Base-by-base conservation (phyloP, 2,797 vertebrate genomes). In the Stomatorhinus walkeri region DNA sequence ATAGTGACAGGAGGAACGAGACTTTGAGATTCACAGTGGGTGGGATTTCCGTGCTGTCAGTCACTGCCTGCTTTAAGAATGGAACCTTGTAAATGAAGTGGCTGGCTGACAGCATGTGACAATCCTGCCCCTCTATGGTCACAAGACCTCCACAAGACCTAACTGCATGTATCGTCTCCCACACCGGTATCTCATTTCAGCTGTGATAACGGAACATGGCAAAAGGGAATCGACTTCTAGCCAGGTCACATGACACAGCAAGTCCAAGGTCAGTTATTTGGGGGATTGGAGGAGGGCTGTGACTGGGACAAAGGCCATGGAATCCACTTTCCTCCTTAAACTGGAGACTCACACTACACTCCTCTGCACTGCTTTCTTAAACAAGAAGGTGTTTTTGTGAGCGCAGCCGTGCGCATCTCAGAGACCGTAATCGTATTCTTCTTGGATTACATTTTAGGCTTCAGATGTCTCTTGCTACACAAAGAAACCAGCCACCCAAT, bases 111-210 rank as follows among this genome's bases (percentile, higher is more conserved):
- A 49, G n/a, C 46, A 51, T 12, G 14, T 19, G 52, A 28, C 22
- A 48, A 9, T 84, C 8, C 81, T 84, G 46, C 40, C 46, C 43
- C n/a, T 49, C 81, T 22, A n/a, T 51, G 46, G 88, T 89, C 81
- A 89, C 88, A 89, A 32, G 81, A 64, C 8, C 79, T 64, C 32
- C 79, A 64, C 40, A 59, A 85, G 81, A 43, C 40, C 79, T 54
- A 49, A 4, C 54, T 68, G 56, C 36, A 48, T 51, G 52, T 40
- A 22, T 51, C 81, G 16, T 48, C 52, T 32, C 79, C 54, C 40
- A 61, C 79, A 85, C 49, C 14, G 5, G 2, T 36, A 54, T 49
- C 49, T 14, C 10, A 32, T 28, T 85, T 54, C 46, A 59, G 19
- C 22, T 68, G 8, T 49, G 43, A 85, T 10, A 59, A 81, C 5